Evolutionary conservation across 1,140 invertebrate species (phyloP).

Genomic region (Sesamia nonagrioides): DNA sequence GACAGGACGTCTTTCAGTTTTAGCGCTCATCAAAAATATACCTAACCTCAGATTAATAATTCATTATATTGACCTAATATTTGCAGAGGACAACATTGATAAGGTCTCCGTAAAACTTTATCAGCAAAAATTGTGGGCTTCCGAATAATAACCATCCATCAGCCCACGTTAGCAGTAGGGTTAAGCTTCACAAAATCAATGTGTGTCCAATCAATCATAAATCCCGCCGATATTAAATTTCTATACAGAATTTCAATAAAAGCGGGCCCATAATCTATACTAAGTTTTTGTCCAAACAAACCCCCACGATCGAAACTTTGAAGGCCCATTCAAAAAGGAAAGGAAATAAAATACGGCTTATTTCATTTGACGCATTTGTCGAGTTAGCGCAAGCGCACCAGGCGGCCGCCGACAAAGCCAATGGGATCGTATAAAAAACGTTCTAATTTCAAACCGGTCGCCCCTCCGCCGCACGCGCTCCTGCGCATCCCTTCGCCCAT

Average conservation of each 20-base stretch:
- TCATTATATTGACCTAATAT: too few relatives aligned
- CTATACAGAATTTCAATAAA: conserved; percentile 45
- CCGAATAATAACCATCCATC: not conserved
- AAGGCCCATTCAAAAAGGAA: conserved; percentile 79
- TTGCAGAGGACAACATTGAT: not conserved
- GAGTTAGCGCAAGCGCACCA: conserved; percentile 85
- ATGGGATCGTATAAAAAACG: conserved; percentile 79
- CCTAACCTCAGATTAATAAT: too few relatives aligned
- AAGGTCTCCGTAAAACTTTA: not conserved
- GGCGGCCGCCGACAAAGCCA: conserved; percentile 84
- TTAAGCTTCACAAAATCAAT: conserved; percentile 40
- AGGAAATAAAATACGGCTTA: conserved; percentile 86
- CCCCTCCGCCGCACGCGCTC: conserved; percentile 83
- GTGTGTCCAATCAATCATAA: conserved; percentile 43
- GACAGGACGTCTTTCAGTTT: too few relatives aligned
- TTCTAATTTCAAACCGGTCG: conserved; percentile 87
- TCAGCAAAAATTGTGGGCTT: not conserved
- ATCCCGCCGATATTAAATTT: conserved; percentile 47
- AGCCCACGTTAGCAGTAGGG: conserved; percentile 1
- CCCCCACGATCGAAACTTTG: conserved; percentile 66
- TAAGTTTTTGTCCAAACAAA: conserved; percentile 61
- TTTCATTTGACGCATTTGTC: conserved; percentile 85
- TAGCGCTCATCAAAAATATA: too few relatives aligned
- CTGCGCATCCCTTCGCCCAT: conserved; percentile 85
- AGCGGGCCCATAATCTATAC: conserved; percentile 47